A percentile compares a stretch with the other conserved stretches of the same genome.
These are phyloP conservation scores for Scolopax mira DNA, from an alignment of 2,113 vertebrate species.

Conservation along the genomic window DNA sequence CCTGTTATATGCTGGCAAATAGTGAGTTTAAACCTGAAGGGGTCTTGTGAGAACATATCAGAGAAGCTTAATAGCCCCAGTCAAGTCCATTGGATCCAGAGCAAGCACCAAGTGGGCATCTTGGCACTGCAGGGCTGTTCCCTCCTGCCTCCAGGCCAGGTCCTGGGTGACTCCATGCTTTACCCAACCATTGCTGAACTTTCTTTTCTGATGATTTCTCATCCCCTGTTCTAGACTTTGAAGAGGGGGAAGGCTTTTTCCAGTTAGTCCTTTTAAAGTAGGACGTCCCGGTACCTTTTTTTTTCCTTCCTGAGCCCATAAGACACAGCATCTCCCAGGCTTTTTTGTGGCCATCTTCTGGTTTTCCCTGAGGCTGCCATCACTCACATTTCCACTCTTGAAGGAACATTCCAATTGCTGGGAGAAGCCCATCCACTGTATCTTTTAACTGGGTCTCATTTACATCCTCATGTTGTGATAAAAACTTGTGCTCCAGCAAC, in stretches of 20 bases:
- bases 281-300: neutral
- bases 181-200: neutral
- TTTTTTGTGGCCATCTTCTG: neutral
- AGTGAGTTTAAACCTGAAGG: neutral
- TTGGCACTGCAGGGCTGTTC: neutral
- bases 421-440: neutral
- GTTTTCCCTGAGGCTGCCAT: neutral
- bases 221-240: neutral
- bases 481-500: neutral
- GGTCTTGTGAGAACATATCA: neutral
- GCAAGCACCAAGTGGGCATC: neutral
- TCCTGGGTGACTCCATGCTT: neutral
- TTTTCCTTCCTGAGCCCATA: neutral
- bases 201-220: neutral
- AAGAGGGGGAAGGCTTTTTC: neutral
- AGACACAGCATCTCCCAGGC: too few relatives aligned
- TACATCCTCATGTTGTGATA: neutral
- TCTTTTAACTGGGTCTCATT: neutral
- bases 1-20: neutral
- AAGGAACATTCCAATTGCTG: neutral
- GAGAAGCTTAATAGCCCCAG: neutral
- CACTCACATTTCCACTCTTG: fast-evolving
- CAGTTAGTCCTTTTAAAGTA: neutral
- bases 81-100: neutral
- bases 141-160: neutral